Percentiles rank a stretch among this genome's conserved stretches.
Conservation (phyloP, 2,797 vertebrate genomes). For the Nyctalus aviator region DNA sequence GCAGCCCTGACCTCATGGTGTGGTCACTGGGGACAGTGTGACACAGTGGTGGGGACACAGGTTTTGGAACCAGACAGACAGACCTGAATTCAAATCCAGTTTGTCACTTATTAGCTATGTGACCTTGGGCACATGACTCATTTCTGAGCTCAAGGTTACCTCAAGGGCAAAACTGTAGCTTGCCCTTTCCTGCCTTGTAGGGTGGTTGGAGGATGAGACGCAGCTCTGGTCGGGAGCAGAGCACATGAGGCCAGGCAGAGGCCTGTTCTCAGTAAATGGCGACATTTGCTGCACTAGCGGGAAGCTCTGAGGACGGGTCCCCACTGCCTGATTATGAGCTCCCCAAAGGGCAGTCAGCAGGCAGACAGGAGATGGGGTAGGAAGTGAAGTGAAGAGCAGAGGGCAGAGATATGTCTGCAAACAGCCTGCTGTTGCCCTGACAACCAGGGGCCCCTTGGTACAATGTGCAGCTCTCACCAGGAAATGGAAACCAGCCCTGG, state of each 20-base stretch:
- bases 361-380: neutral
- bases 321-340: neutral
- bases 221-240: neutral
- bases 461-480: slow-evolving; percentile 9
- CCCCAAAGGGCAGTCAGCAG: neutral
- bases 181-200: neutral
- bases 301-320: neutral
- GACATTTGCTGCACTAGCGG: neutral
- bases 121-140: neutral
- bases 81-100: neutral
- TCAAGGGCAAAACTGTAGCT: neutral
- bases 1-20: neutral
- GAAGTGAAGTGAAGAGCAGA: neutral
- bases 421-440: slow-evolving; percentile 28
- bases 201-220: neutral
- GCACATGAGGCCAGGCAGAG: neutral
- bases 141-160: neutral
- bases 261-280: neutral
- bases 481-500: slow-evolving; percentile 61
- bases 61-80: neutral
- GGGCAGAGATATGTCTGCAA: neutral
- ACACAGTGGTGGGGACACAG: neutral
- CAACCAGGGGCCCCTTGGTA: slow-evolving; percentile 61
- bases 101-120: neutral
- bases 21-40: too few species aligned